Percentiles rank a stretch among this genome's conserved stretches.
Conservation (phyloP, 2,888 invertebrate species). For the Actias luna region DNA sequence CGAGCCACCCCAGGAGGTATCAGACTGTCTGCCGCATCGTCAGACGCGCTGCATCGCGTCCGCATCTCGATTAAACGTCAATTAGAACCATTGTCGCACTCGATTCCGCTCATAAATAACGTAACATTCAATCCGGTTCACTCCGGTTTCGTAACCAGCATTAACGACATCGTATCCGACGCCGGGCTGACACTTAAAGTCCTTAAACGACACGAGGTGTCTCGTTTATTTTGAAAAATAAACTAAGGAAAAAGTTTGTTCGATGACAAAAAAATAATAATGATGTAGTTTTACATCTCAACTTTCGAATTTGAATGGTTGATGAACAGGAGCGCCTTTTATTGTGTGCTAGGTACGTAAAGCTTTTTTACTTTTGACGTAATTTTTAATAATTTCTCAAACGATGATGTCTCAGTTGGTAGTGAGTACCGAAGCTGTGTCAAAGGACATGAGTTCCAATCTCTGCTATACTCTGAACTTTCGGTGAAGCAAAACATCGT, state of each 20-base stretch:
- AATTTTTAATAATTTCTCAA: too few species aligned
- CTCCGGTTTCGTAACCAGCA: slow-evolving; percentile 44
- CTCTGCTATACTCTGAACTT: too few species aligned
- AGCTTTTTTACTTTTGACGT: too few species aligned
- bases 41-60: slow-evolving; percentile 28
- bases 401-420: too few species aligned
- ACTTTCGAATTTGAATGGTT: background rate
- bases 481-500: too few species aligned
- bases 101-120: slow-evolving; percentile 60
- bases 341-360: too few species aligned
- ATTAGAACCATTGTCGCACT: slow-evolving; percentile 72
- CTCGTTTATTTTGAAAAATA: slow-evolving; percentile 36
- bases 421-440: too few species aligned
- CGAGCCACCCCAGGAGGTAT: background rate
- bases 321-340: too few species aligned
- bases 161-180: slow-evolving; percentile 44
- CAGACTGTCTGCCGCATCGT: background rate
- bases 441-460: too few species aligned
- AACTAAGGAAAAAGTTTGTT: background rate
- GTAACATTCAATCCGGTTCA: slow-evolving; percentile 48
- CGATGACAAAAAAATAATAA: background rate
- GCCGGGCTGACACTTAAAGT: slow-evolving; percentile 36
- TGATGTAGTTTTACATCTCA: background rate
- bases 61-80: slow-evolving; percentile 70
- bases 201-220: slow-evolving; percentile 27